Evolutionary conservation across 1,140 invertebrate genomes (phyloP).

Genomic region (Aculops lycopersici): DNA sequence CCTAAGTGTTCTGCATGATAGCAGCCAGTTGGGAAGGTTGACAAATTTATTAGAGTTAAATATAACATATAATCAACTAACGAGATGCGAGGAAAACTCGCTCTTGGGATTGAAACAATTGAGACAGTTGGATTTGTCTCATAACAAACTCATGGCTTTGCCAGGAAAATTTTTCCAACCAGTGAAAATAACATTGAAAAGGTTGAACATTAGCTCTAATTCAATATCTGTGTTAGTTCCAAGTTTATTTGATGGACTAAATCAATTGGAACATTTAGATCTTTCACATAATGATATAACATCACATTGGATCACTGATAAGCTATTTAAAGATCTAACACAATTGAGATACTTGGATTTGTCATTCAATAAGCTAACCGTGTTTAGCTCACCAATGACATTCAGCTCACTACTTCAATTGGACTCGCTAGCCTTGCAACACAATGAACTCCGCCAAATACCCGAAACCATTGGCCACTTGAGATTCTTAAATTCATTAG

Average conservation of each 20-base stretch:
- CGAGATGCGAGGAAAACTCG: conserved; percentile 38
- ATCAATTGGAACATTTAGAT: conserved; percentile 46
- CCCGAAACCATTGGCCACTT: conserved; percentile 38
- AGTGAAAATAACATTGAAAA: conserved; percentile 42
- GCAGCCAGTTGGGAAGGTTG: conserved; percentile 8
- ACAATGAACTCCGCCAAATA: conserved; percentile 35
- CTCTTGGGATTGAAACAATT: conserved; percentile 36
- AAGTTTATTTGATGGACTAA: conserved; percentile 37
- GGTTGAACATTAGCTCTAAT: conserved; percentile 57
- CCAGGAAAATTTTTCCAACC: conserved; percentile 33
- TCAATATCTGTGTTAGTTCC: conserved; percentile 36
- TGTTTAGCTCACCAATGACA: conserved; percentile 40
- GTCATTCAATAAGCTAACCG: conserved; percentile 43
- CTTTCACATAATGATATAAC: conserved; percentile 51
- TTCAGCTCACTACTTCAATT: conserved; percentile 45
- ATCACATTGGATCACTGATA: conserved; percentile 38
- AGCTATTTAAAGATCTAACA: conserved; percentile 51
- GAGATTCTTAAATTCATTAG: conserved; percentile 35
- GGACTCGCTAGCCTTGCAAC: conserved; percentile 41
- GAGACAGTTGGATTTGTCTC: conserved; percentile 42
- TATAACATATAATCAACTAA: conserved; percentile 45
- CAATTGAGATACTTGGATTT: conserved; percentile 49
- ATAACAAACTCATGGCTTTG: conserved; percentile 37
- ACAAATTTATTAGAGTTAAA: conserved; percentile 22
- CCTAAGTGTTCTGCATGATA: conserved; percentile 25